Percentiles rank a stretch among this genome's conserved stretches.
phyloP scores from a whole-genome alignment of 1,140 invertebrate genomes.

The Harlomillsia oculata region DNA sequence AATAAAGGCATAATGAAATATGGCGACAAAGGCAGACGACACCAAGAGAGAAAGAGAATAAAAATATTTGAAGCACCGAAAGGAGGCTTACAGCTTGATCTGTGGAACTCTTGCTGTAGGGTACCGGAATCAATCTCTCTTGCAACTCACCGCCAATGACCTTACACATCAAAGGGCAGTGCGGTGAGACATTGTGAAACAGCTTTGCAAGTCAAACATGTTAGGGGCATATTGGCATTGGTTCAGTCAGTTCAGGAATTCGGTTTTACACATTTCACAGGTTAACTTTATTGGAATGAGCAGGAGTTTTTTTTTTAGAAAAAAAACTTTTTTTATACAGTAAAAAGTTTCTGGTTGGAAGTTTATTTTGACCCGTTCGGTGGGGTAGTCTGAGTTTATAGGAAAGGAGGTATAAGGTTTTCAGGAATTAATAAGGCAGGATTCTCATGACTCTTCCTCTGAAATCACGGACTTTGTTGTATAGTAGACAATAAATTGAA shows the following conservation, averaged over 20 bases:
- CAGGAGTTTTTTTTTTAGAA: too few species aligned
- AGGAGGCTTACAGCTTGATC: conserved; percentile 94
- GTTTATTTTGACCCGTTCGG: too few species aligned
- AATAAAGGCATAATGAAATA: background rate
- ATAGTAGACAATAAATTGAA: background rate
- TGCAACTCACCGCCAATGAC: conserved; percentile 98
- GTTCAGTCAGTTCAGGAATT: background rate
- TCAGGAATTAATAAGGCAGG: background rate
- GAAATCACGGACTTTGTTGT: too few species aligned
- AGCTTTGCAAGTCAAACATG: conserved; percentile 21
- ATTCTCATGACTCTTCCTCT: conserved; percentile 28
- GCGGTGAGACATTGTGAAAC: conserved; percentile 34
- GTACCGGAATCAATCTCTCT: conserved; percentile 97
- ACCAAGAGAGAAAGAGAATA: conserved; percentile 12
- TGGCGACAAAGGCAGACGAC: conserved; percentile 14
- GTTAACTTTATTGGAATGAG: background rate
- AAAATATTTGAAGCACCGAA: conserved; percentile 37
- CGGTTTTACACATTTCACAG: background rate
- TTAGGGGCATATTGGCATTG: conserved; percentile 9
- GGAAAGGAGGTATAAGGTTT: too few species aligned
- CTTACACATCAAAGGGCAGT: conserved; percentile 75
- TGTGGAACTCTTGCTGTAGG: conserved; percentile 98
- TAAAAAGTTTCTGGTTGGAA: too few species aligned
- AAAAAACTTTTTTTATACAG: too few species aligned
- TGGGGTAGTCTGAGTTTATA: background rate